Conservation (phyloP, 1,140 invertebrate species). For the Tetragonula clypearis region DNA sequence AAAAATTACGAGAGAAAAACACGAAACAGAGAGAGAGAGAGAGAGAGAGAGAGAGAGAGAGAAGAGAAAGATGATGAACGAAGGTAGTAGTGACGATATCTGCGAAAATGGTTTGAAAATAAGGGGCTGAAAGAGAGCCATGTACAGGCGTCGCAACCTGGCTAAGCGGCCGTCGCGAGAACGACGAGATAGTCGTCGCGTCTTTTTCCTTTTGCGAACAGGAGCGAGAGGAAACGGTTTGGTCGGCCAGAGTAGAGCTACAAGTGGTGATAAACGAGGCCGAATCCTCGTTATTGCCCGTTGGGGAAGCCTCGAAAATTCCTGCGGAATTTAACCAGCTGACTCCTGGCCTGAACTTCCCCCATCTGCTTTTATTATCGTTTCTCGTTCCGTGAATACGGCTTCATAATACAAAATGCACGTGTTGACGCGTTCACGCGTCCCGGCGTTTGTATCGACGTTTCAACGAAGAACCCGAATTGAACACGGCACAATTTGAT, state of each 20-base stretch:
- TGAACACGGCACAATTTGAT: neutral
- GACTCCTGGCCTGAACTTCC: constrained; percentile 28
- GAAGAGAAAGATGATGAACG: neutral
- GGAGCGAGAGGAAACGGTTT: constrained; percentile 32
- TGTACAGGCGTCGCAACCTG: constrained; percentile 53
- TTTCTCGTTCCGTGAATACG: neutral
- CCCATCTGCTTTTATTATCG: constrained; percentile 17
- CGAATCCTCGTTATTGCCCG: constrained; percentile 78
- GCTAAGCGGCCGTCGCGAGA: constrained; percentile 20
- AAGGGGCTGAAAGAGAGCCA: constrained; percentile 51
- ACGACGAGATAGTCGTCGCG: constrained; percentile 36
- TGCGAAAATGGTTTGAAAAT: constrained; percentile 65
- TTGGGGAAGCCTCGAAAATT: constrained; percentile 69
- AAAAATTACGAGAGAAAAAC: too few relatives aligned
- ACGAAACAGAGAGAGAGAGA: neutral
- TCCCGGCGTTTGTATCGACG: neutral
- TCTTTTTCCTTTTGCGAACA: constrained; percentile 43
- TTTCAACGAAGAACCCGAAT: neutral
- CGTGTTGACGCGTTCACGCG: neutral
- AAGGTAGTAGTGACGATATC: constrained; percentile 28
- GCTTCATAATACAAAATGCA: neutral
- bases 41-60: neutral
- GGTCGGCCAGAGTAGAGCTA: constrained; percentile 75
- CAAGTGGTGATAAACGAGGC: constrained; percentile 82
- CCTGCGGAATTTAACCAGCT: constrained; percentile 54